These are phyloP conservation scores for Aegotheles bennettii DNA, from an alignment of 2,113 vertebrate species.

Conservation along the genomic window DNA sequence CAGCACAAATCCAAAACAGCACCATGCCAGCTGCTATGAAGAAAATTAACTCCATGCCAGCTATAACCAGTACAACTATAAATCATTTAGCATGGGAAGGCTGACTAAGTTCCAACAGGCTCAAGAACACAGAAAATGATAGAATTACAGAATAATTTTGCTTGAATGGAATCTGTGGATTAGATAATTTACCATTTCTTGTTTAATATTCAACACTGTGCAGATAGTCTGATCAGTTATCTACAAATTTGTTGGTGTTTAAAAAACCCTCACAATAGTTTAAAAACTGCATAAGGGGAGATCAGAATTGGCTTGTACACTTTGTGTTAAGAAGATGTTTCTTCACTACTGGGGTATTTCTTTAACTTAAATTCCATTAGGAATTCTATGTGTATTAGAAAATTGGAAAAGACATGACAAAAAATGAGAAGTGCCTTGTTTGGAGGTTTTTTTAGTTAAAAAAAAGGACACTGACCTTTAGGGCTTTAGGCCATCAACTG, in stretches of 20 bases:
- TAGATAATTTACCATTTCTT: neutral
- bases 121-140: neutral
- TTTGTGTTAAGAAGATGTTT: neutral
- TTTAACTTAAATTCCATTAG: neutral
- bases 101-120: neutral
- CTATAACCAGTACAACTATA: neutral
- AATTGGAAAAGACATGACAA: neutral
- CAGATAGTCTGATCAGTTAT: neutral
- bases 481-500: neutral
- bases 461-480: neutral
- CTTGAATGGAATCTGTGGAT: neutral
- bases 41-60: neutral
- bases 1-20: neutral
- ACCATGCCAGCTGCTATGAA: neutral
- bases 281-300: neutral
- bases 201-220: neutral
- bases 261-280: accelerated
- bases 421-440: neutral
- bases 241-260: neutral
- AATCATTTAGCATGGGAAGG: neutral
- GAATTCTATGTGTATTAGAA: neutral
- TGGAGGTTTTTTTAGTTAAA: neutral
- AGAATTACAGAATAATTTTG: neutral
- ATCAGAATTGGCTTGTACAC: neutral
- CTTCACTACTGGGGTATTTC: neutral